Evolutionary conservation across 2,888 invertebrate genomes (phyloP).

Genomic region (Dyspetes luteomarginatus): DNA sequence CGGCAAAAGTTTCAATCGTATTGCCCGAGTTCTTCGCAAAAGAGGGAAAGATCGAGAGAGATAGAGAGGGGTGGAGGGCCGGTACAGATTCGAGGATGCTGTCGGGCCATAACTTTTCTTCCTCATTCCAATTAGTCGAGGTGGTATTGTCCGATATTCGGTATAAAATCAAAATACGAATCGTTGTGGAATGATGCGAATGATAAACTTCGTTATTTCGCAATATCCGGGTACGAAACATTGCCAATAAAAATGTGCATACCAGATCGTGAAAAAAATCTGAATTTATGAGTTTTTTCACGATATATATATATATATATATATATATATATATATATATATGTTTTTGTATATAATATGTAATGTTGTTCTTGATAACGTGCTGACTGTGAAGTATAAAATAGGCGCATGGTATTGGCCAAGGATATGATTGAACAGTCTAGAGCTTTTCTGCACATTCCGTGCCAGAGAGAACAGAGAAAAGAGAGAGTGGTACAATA

Average conservation of each 20-base stretch:
- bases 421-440: constrained; percentile 15
- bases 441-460: neutral
- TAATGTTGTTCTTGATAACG: constrained; percentile 38
- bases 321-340: too few species aligned
- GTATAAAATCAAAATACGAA: constrained; percentile 7
- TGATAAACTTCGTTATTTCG: constrained; percentile 23
- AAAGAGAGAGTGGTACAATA: constrained; percentile 28
- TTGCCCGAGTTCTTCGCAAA: constrained; percentile 15
- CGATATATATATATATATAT: too few species aligned
- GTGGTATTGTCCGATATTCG: constrained; percentile 12
- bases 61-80: neutral
- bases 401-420: neutral
- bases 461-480: neutral
- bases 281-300: neutral
- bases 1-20: constrained; percentile 42
- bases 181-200: neutral
- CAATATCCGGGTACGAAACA: neutral
- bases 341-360: constrained; percentile 1
- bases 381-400: constrained; percentile 11
- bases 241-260: neutral
- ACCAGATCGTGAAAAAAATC: neutral
- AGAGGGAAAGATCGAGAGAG: neutral
- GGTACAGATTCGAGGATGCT: neutral
- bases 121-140: constrained; percentile 33
- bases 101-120: constrained; percentile 26